Base-by-base conservation (phyloP, 2,888 invertebrate genomes). In the Tortricodes alternella region DNA sequence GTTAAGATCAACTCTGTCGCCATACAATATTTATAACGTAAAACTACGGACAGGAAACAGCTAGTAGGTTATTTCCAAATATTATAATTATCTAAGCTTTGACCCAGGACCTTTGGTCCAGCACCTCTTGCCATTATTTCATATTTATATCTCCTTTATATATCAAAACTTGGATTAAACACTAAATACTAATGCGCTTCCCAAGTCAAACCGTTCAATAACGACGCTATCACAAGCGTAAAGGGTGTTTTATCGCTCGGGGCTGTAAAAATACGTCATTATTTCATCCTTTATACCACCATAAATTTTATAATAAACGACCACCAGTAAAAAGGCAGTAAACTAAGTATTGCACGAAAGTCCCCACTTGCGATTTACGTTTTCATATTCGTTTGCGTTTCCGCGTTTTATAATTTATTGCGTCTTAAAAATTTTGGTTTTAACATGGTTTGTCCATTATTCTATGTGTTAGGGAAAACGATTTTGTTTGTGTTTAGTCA, bases 241-340 rank as follows among this genome's bases (percentile, higher is more conserved):
- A 89, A 88, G 83, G 83, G 85, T 84, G 85, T 86, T 89, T 88
- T 88, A 88, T 78, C 74, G 79, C 77, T 80, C 76, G 78, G 76
- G 76, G 81, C 76, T 83, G 76, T 87, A 89, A 88, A 87, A 87
- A 82, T 81, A 70, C 75, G 77, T 78, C 81, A 83, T 89, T 86
- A 89, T 84, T 85, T 76, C 82, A 86, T 81, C 75, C 78, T 86
- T 89, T 87, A 88, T 85, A 77, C 70, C 67, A 70, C 68, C 80
- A 83, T 89, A 89, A 89, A 87, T 74, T 86, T 88, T 85, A 86
- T 89, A 87, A 87, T 87, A 87, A 87, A 88, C 84, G 83, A 74
- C 74, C 73, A 62, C 62, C 75, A 76, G 74, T 87, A 86, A 86
- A 86, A 84, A 78, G 62, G 64, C 56, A 73, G 78, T 83, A 80